Base-by-base conservation (phyloP, 2,797 vertebrate genomes). In the Lindbergichthys nudifrons region DNA sequence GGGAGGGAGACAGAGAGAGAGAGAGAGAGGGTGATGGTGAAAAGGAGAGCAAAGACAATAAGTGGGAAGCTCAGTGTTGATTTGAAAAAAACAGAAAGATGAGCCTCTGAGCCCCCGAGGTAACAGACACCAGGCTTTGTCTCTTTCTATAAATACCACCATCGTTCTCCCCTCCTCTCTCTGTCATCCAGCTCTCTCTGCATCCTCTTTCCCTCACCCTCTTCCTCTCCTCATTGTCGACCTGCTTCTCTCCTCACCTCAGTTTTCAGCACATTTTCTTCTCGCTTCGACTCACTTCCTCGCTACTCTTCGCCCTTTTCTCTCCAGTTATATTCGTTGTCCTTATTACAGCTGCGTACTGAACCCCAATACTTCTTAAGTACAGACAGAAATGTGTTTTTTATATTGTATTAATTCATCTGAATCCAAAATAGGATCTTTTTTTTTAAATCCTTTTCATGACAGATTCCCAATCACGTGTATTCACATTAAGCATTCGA, bases 61-160 rank as follows among this genome's bases (percentile, higher is more conserved):
- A 81, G 76, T 78, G 78, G 79, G 83, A 87, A 73, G 77, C 86
- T 3, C 65, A 65, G 84, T 72, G 84, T 77, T 87, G 85, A 86
- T 88, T 79, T 81, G 85, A 89, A 88, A 80, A 46, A 84, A 88
- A 83, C 58, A 86, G 86, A 91, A 86, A 82, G 84, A 87, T 81
- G 86, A 91, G 78, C 81, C 85, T 75, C 52, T 41, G 73, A 75
- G 71, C 84, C 78, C 77, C 82, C 9, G 81, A 84, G 88, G 87
- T 89, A 91, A 89, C 84, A 83, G 84, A 89, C 87, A 87, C 80
- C 75, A 85, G 87, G 87, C 93, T 94, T 94, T 94, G 92, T 95
- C 89, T 91, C 87, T 39, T 61, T 84, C 93, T 95, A 94, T 93
- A 93, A 94, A 94, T 94, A 93, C 64, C 86, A 65, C 78, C 64